Evolutionary conservation across 2,888 invertebrate species (phyloP), one percentile per base, ranked within the genome.

Genomic region (Hoplodrina ambigua): DNA sequence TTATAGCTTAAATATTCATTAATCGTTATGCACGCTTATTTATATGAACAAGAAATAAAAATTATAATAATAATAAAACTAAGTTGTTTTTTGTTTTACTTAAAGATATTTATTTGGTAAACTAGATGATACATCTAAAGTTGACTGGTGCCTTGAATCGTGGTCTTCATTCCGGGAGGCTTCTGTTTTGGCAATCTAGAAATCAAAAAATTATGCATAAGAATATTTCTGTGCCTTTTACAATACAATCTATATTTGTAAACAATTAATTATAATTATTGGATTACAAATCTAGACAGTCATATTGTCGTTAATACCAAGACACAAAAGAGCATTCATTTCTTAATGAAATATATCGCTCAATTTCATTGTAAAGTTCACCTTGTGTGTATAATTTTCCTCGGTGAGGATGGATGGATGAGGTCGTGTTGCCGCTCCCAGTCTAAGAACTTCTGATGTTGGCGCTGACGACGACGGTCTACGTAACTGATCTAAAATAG

Each of bases 391-490:
- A 98, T 97, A 10, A 98, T 96, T 85, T 97, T 97, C 78, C 97
- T 96, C 33, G 97, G 96, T 78, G 97, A 97, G 20, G 97, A 97
- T 0, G 97, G 97, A 90, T 98, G 98, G 82, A 98, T 97, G 50
- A 98, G 96, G 87, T 98, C 97, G 56, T 96, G 97, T 66, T 96
- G 96, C 71, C 96, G 96, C 86, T 96, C 96, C 98, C 98, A 98
- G 72, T 97, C 97, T 87, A 96, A 95, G 78, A 97, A 96, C 86
- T 97, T 97, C 84, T 97, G 96, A 84, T 97, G 97, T 81, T 97
- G 97, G 15, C 97, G 96, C 81, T 97, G 96, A 33, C 98, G 96
- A 73, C 97, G 97, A 44, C 98, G 96, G 89, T 98, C 99, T 67
- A 98, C 97, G 91, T 98, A 98, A 86, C 97, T 97, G 72, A 98